A percentile compares a stretch with the other conserved stretches of the same genome.
Evolutionary conservation across 2,888 invertebrate genomes (phyloP).

Genomic region (Micoletzkya japonica): DNA sequence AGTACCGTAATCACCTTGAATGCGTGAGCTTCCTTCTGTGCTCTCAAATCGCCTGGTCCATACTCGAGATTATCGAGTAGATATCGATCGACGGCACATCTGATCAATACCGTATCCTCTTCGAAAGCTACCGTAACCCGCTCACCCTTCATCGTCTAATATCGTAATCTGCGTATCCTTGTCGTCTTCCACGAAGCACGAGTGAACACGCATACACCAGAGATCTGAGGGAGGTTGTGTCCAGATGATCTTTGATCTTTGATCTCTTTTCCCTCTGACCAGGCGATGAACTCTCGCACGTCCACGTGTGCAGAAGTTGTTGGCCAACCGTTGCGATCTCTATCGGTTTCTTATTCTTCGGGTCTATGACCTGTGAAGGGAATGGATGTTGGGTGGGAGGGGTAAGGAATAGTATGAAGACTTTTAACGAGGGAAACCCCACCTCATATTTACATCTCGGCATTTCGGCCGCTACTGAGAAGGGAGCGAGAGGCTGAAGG

Average conservation of each 20-base stretch:
- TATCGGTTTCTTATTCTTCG: constrained; percentile 50
- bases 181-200: constrained; percentile 62
- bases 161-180: constrained; percentile 52
- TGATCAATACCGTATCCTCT: constrained; percentile 30
- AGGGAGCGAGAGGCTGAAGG: constrained; percentile 42
- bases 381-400: background rate
- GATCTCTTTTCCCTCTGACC: constrained; percentile 30
- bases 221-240: constrained; percentile 51
- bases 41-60: constrained; percentile 50
- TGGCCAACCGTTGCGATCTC: constrained; percentile 58
- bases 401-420: background rate
- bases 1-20: constrained; percentile 42
- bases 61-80: constrained; percentile 60
- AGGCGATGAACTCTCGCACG: constrained; percentile 55
- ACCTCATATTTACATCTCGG: constrained; percentile 58
- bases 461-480: constrained; percentile 55
- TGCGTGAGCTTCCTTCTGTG: constrained; percentile 62
- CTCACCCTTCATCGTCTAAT: constrained; percentile 55
- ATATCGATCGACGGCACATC: constrained; percentile 59
- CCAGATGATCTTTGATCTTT: constrained; percentile 1
- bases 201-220: constrained; percentile 63
- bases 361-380: constrained; percentile 37
- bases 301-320: constrained; percentile 58
- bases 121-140: background rate
- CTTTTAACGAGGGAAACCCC: background rate